A percentile compares a stretch with the other conserved stretches of the same genome.
phyloP scores from a whole-genome alignment of 2,113 vertebrate genomes.

The Hippocampus comes region DNA sequence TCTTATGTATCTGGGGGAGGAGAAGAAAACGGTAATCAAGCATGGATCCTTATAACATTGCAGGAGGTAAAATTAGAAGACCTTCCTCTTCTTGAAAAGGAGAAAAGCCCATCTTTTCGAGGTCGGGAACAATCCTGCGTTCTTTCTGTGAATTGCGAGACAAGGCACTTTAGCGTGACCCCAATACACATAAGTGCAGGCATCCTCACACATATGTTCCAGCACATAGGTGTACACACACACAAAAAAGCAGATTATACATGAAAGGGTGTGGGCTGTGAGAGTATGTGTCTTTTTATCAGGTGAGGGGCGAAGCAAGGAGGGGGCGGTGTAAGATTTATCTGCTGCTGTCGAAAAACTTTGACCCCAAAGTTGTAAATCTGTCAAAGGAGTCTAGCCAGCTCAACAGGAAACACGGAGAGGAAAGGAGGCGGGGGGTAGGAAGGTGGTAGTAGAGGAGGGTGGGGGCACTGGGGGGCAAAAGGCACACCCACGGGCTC shows the following conservation, averaged over 20 bases:
- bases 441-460: not conserved
- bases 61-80: conserved; percentile 31
- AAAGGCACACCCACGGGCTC: conserved; percentile 35
- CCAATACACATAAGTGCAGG: conserved; percentile 7
- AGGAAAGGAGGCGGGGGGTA: conserved; percentile 41
- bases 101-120: conserved; percentile 55
- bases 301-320: conserved; percentile 52
- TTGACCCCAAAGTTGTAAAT: conserved; percentile 78
- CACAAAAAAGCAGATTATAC: conserved; percentile 48
- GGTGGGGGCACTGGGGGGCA: not conserved
- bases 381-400: conserved; percentile 78
- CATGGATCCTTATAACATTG: conserved; percentile 43
- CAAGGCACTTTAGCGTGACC: conserved; percentile 2
- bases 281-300: conserved; percentile 63
- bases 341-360: conserved; percentile 76
- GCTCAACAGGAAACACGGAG: conserved; percentile 76
- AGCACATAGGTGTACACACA: conserved; percentile 23
- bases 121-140: conserved; percentile 67
- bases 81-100: conserved; percentile 18
- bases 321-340: conserved; percentile 67
- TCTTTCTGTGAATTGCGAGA: conserved; percentile 53
- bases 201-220: conserved; percentile 14
- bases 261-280: conserved; percentile 61
- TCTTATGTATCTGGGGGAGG: conserved; percentile 48
- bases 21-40: conserved; percentile 37